These are phyloP conservation scores for Spodoptera exigua DNA, from an alignment of 2,888 invertebrate genomes.

Conservation along the genomic window DNA sequence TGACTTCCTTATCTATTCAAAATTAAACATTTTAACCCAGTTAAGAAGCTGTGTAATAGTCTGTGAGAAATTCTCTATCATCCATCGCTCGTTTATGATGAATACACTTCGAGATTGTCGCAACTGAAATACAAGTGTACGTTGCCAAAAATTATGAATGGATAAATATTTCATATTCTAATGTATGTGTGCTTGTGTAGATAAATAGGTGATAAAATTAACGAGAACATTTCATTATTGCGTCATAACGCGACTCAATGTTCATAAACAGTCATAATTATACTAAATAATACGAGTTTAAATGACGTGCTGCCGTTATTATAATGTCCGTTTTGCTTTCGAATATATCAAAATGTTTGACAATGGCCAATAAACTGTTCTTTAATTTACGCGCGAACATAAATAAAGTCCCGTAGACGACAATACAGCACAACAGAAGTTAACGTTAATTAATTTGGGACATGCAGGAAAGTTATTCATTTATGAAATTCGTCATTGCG, in stretches of 20 bases:
- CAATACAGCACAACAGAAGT: slow-evolving; percentile 38
- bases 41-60: slow-evolving; percentile 42
- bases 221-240: slow-evolving; percentile 49
- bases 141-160: slow-evolving; percentile 57
- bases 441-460: slow-evolving; percentile 46
- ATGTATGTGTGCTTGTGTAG: slow-evolving; percentile 33
- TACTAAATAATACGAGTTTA: slow-evolving; percentile 53
- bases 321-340: slow-evolving; percentile 32
- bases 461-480: slow-evolving; percentile 41
- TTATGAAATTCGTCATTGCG: slow-evolving; percentile 44
- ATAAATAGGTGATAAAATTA: slow-evolving; percentile 53
- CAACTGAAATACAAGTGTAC: slow-evolving; percentile 26
- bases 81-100: slow-evolving; percentile 25
- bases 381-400: slow-evolving; percentile 27
- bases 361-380: slow-evolving; percentile 31
- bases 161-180: slow-evolving; percentile 41
- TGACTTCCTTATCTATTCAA: slow-evolving; percentile 62
- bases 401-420: slow-evolving; percentile 20
- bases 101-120: slow-evolving; percentile 23
- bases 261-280: slow-evolving; percentile 50
- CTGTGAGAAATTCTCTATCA: slow-evolving; percentile 19
- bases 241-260: slow-evolving; percentile 59
- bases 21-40: slow-evolving; percentile 50
- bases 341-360: slow-evolving; percentile 28
- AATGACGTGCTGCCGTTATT: slow-evolving; percentile 53